Conservation (phyloP, 1,140 invertebrate species). For the Phthorimaea operculella region DNA sequence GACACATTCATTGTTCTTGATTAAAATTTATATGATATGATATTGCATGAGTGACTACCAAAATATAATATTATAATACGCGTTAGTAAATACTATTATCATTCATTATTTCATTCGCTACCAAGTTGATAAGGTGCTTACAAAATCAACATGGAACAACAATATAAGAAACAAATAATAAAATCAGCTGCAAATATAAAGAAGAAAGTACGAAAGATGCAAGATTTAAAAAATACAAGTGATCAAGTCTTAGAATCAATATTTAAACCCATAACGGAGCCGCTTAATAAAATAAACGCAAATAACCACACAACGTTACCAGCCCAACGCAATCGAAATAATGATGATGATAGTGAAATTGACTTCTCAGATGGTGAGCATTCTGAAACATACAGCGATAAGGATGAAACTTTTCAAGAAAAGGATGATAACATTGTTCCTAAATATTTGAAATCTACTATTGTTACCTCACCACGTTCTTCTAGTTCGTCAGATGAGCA, state of each 20-base stretch:
- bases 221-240: neutral
- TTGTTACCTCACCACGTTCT: neutral
- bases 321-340: conserved; percentile 4
- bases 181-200: conserved; percentile 5
- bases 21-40: neutral
- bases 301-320: neutral
- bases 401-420: neutral
- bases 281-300: conserved; percentile 1
- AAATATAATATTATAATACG: too few species aligned
- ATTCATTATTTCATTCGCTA: neutral
- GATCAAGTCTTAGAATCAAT: conserved; percentile 3
- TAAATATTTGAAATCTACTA: neutral
- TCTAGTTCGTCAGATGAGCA: neutral
- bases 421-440: conserved; percentile 1
- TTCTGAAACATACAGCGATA: neutral
- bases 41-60: too few species aligned
- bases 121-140: neutral
- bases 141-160: neutral
- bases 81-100: too few species aligned
- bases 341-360: neutral
- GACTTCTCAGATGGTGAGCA: neutral
- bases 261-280: conserved; percentile 6
- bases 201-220: conserved; percentile 5
- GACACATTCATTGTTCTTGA: conserved; percentile 14
- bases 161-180: neutral